Base-by-base conservation (phyloP, 1,140 invertebrate genomes). In the Drosophila obscura region DNA sequence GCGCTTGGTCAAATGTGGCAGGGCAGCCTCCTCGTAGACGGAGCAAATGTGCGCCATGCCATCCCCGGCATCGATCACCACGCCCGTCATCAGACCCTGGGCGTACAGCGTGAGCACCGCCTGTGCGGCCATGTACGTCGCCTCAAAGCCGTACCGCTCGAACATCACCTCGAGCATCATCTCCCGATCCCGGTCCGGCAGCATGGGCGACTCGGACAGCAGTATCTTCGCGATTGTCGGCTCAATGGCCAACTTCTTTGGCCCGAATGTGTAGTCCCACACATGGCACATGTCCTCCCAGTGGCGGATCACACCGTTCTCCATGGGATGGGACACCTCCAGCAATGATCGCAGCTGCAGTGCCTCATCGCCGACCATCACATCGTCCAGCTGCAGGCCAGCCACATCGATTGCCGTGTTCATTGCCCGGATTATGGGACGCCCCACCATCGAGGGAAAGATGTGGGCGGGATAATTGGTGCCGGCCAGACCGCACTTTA, bases 131-230 rank as follows among this genome's bases (percentile, higher is more conserved):
- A 99, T 96, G 84, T 99, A 99, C 19, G 97, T 95, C 68, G 97
- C 97, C 92, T 97, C 95, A 92, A 99, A 99, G 26, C 96, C 95
- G 91, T 99, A 99, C 90, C 98, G 98, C 93, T 99, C 99, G 93
- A 99, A 99, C 98, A 99, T 99, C 7, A 98, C 96, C 94, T 99
- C 97, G 77, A 99, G 96, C 98, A 99, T 99, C 93, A 98, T 99
- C 93, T 99, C 97, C 65, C 99, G 94, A 93, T 99, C 99, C 92
- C 97, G 98, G 26, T 95, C 96, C 35, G 99, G 99, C 94, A 99
- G 99, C 97, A 99, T 98, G 8, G 99, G 99, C n/a, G 99, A 98
- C 92, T 99, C 99, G 3, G 99, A 99, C 13, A 99, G 93, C 64
- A 99, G 93, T 75, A 99, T 97, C 94, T 99, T 99, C 77, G 97